Percentiles rank a stretch among this genome's conserved stretches.
phyloP scores from a whole-genome alignment of 1,140 invertebrate species.

The Drosophila varians region DNA sequence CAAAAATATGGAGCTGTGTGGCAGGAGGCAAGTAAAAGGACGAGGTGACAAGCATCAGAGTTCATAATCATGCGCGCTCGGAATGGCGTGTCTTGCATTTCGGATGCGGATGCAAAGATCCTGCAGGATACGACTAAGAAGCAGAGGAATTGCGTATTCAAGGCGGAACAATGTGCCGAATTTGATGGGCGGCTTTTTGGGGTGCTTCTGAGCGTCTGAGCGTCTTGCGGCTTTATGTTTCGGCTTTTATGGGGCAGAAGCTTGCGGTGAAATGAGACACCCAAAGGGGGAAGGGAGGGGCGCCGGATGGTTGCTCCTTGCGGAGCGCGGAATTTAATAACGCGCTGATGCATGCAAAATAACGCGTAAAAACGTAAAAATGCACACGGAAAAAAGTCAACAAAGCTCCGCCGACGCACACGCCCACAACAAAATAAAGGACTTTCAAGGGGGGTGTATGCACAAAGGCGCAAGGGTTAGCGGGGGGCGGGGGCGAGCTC shows the following conservation, averaged over 20 bases:
- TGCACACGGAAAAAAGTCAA: slow-evolving; percentile 65
- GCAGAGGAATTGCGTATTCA: slow-evolving; percentile 32
- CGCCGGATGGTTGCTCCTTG: slow-evolving; percentile 13
- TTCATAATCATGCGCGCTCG: slow-evolving; percentile 10
- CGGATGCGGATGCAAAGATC: slow-evolving; percentile 20
- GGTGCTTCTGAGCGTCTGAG: slow-evolving; percentile 8
- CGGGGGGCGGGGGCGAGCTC: slow-evolving; percentile 8
- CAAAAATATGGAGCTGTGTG: not conserved
- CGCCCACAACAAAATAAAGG: slow-evolving; percentile 11
- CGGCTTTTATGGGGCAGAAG: slow-evolving; percentile 31
- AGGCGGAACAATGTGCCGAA: slow-evolving; percentile 56
- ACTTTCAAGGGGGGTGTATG: not conserved
- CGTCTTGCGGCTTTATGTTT: slow-evolving; percentile 32
- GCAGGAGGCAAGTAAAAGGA: not conserved
- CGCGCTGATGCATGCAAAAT: slow-evolving; percentile 79
- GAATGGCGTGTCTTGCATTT: slow-evolving; percentile 37
- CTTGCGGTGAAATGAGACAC: slow-evolving; percentile 55
- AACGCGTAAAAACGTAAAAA: slow-evolving; percentile 77
- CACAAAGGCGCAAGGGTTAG: too few species aligned
- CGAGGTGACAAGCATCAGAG: slow-evolving; percentile 34
- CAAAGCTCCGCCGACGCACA: slow-evolving; percentile 25
- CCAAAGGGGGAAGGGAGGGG: slow-evolving; percentile 1
- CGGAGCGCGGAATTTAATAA: slow-evolving; percentile 75
- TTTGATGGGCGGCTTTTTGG: slow-evolving; percentile 39
- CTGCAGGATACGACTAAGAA: slow-evolving; percentile 6